Base-by-base conservation (phyloP, 2,113 vertebrate genomes). In the Mohoua ochrocephala region DNA sequence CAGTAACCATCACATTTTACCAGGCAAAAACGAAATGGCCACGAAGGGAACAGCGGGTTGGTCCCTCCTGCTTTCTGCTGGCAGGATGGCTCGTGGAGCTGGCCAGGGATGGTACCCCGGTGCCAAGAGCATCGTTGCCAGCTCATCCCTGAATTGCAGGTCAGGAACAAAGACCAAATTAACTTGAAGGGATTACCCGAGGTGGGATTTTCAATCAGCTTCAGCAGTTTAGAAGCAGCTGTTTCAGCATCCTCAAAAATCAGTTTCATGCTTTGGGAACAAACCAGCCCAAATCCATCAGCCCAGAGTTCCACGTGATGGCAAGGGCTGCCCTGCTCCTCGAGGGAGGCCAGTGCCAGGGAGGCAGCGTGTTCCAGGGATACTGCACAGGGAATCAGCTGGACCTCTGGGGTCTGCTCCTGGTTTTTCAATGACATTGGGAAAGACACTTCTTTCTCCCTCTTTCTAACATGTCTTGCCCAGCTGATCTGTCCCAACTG, bases 11-110 rank as follows among this genome's bases (percentile, higher is more conserved):
- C 82, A 27, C 78, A 42, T 33, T 71, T 75, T 64, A 35, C 69
- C 57, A 11, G 6, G 47, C 30, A 70, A 37, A 79, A 39, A 24
- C 2, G 15, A 65, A 93, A 83, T 3, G 53, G 39, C 59, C 53
- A 23, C 0, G 0, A 63, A 83, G 42, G 82, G 41, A 68, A 65
- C 0, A 6, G 42, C 10, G 5, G 61, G 41, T 21, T 44, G 54
- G 67, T 35, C 33, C 61, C 78, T 90, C 31, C 56, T 23, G 53
- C 63, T 33, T 76, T 53, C 50, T 71, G 45, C 82, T 53, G 49
- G 69, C 84, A 91, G 68, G 21, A 9, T 35, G 41, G 23, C 31
- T 57, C 42, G 2, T 3, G 37, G 69, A 57, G 42, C 74, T 77
- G 81, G 76, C 84, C 69, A 75, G 50, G 37, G 30, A 71, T 33